Conservation (phyloP, 2,797 vertebrate species). For the Erithacus rubecula region DNA sequence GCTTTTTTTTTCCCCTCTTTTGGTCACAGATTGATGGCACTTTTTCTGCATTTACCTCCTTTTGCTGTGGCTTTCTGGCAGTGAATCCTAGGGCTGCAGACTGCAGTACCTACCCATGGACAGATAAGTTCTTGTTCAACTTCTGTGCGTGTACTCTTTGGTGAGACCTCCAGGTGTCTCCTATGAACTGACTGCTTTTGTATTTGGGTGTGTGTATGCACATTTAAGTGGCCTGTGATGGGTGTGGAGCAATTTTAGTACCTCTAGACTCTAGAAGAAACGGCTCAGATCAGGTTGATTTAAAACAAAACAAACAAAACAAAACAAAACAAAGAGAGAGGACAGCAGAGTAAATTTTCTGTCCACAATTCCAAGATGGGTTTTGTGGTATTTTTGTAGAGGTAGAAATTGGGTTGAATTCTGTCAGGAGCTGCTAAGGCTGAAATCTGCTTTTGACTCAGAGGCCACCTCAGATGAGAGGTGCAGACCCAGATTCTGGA, state of each 20-base stretch:
- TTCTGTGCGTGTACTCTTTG: not conserved
- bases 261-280: not conserved
- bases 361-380: not conserved
- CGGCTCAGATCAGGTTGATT: not conserved
- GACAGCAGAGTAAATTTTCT: not conserved
- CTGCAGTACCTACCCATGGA: not conserved
- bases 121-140: not conserved
- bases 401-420: not conserved
- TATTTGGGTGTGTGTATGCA: not conserved
- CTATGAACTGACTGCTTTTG: not conserved
- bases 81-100: not conserved
- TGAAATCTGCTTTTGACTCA: not conserved
- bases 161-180: not conserved
- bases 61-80: not conserved
- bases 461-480: not conserved
- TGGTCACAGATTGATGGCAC: not conserved
- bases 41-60: not conserved
- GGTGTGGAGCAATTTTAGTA: not conserved
- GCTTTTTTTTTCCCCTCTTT: not conserved
- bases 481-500: not conserved
- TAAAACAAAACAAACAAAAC: not conserved
- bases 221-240: accelerated
- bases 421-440: not conserved
- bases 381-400: not conserved
- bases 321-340: not conserved